A percentile compares a stretch with the other conserved stretches of the same genome.
Evolutionary conservation across 2,888 invertebrate genomes (phyloP).

Genomic region (Eurytoma californica): DNA sequence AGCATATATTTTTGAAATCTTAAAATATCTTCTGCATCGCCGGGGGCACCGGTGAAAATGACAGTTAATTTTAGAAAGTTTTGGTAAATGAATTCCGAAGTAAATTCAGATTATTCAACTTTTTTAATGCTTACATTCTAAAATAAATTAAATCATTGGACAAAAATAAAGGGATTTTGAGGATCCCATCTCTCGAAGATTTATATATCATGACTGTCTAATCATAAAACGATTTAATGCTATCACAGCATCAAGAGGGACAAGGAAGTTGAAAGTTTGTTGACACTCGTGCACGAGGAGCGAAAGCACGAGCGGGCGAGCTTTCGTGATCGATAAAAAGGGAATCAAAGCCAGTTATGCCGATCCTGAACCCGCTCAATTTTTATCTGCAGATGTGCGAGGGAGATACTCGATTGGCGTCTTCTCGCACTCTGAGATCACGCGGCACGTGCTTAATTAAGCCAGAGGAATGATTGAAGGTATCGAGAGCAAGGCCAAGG

Average conservation of each 20-base stretch:
- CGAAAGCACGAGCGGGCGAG: too few relatives aligned
- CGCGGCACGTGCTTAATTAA: constrained; percentile 38
- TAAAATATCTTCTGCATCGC: constrained; percentile 17
- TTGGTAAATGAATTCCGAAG: neutral
- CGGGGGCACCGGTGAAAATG: neutral
- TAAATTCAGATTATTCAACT: too few relatives aligned
- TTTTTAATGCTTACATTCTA: too few relatives aligned
- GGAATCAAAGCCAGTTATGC: too few relatives aligned
- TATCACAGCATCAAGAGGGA: neutral
- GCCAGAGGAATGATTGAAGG: constrained; percentile 27
- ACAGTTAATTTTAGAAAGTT: neutral
- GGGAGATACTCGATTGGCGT: neutral
- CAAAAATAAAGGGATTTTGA: too few relatives aligned
- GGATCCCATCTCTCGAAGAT: too few relatives aligned
- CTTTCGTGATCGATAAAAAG: too few relatives aligned
- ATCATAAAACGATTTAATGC: too few relatives aligned
- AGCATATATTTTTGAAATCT: constrained; percentile 19
- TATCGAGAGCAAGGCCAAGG: constrained; percentile 44
- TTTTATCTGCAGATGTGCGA: too few relatives aligned
- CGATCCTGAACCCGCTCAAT: too few relatives aligned
- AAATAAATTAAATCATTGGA: too few relatives aligned
- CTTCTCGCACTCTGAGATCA: neutral
- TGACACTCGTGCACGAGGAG: neutral
- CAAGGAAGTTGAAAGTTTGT: constrained; percentile 7
- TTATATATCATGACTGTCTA: too few relatives aligned